phyloP scores from a whole-genome alignment of 2,113 vertebrate genomes.

The Macaca fascicularis region T2T-MFA8v1.1 NC_088393.1:58309001-58309500 shows the following conservation, averaged over 20 bases:
- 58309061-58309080: constrained; percentile 86
- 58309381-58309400: fast-evolving
- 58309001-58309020: constrained; percentile 87
- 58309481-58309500: constrained; percentile 79
- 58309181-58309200: neutral
- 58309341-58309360: neutral
- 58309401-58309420: neutral
- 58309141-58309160: fast-evolving
- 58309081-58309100: constrained; percentile 72
- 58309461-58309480: constrained; percentile 89
- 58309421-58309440: constrained; percentile 80
- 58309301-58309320: neutral
- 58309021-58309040: constrained; percentile 89
- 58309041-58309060: constrained; percentile 88
- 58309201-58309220: neutral
- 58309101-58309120: neutral
- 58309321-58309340: neutral
- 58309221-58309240: too few species aligned
- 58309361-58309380: too few species aligned
- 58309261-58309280: neutral
- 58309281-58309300: neutral
- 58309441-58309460: constrained; percentile 85
- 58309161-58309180: fast-evolving
- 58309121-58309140: neutral
- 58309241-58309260: neutral